Conservation (phyloP, 1,140 invertebrate genomes). For the Philopotamus ludificatus region DNA sequence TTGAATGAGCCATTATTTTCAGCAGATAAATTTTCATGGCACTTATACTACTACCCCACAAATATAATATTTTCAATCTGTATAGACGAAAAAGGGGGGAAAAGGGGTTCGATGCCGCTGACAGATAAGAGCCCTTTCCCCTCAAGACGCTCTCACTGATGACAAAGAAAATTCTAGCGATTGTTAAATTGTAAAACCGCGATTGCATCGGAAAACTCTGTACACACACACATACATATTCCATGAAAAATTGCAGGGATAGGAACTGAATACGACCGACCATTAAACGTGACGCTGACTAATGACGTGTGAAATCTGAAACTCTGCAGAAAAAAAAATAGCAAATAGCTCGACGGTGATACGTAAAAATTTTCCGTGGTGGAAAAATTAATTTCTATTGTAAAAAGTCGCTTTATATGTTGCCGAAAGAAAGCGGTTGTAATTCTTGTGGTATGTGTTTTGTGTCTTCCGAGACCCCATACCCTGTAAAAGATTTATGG, state of each 20-base stretch:
- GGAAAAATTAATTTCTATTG: conserved; percentile 3
- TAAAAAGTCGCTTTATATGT: not conserved
- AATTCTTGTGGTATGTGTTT: not conserved
- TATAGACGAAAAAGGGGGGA: too few species aligned
- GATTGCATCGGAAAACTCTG: too few species aligned
- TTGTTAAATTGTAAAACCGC: too few species aligned
- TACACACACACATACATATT: too few species aligned
- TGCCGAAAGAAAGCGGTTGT: too few species aligned
- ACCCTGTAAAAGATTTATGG: conserved; percentile 4
- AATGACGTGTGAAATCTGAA: not conserved
- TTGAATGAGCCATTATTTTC: too few species aligned
- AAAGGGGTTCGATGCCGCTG: not conserved
- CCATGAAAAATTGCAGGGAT: not conserved
- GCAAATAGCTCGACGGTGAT: not conserved
- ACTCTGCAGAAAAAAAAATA: not conserved
- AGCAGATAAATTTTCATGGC: too few species aligned
- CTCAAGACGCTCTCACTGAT: not conserved
- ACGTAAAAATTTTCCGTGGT: not conserved
- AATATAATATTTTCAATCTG: too few species aligned
- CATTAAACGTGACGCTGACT: not conserved
- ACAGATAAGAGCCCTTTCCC: not conserved
- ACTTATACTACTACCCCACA: too few species aligned
- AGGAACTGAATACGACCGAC: not conserved
- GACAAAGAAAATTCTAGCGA: not conserved
- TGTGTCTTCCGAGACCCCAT: not conserved